phyloP scores from a whole-genome alignment of 1,140 invertebrate genomes.

The Littorina saxatilis region DNA sequence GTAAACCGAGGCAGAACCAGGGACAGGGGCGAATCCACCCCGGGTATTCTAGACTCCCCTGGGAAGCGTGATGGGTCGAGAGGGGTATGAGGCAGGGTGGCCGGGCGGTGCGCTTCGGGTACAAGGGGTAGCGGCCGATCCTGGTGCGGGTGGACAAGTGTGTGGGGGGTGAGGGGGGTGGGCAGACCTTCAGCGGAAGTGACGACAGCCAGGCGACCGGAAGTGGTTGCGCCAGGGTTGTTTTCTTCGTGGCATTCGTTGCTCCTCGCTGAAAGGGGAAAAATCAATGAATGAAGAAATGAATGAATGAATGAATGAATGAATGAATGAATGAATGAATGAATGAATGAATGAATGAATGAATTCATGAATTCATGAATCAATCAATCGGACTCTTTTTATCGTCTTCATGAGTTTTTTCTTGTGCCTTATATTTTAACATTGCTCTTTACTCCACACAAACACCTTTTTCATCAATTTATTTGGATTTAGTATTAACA shows the following conservation, averaged over 20 bases:
- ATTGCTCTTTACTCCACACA: no score
- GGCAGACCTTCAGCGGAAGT: constrained; percentile 42
- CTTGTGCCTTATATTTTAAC: no score
- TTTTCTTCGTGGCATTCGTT: background rate
- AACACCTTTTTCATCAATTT: no score
- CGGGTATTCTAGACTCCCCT: constrained; percentile 1
- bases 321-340: no score
- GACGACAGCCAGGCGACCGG: constrained; percentile 25
- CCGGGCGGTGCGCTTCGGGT: constrained; percentile 28
- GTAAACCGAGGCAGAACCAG: constrained; percentile 18
- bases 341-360: no score
- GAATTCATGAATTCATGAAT: no score
- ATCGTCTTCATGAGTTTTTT: no score
- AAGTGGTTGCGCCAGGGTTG: background rate
- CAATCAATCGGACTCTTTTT: no score
- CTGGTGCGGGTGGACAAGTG: constrained; percentile 15
- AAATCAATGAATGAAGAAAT: no score
- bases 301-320: no score
- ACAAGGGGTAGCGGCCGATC: constrained; percentile 12
- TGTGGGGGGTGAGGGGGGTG: constrained; percentile 43
- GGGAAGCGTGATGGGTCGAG: constrained; percentile 20
- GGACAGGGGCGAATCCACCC: constrained; percentile 14
- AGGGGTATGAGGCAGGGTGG: background rate
- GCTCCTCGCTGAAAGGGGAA: background rate
- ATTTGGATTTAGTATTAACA: no score